Evolutionary conservation across 2,797 vertebrate species (phyloP), one percentile per base, ranked within the genome.

Genomic region (Stomatorhinus walkeri): DNA sequence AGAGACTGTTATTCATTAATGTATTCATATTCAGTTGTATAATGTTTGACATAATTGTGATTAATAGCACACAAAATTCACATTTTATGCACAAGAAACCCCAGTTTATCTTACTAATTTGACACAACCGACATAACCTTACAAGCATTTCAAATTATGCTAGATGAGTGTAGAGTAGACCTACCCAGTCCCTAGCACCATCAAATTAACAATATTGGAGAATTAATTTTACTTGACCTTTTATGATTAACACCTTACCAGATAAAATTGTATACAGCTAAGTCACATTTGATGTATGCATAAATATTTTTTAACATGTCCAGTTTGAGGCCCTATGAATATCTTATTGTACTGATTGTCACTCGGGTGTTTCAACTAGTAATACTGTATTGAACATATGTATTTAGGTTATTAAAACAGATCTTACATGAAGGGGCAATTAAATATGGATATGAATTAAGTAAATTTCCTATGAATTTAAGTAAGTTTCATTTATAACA

Each of bases 161-260:
- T 84, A 84, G 22, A 48, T 84, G 43, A 84, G 79, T 84, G 40
- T 84, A 84, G 7, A 84, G 40, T 51, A 48, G n/a, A 84, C 81
- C 46, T 84, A 43, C n/a, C 19, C 81, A 84, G 2, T 79, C 72
- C n/a, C 7, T 9, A 51, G 40, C 8, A 0, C 8, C 19, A 84
- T 84, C 46, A 48, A 84, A 46, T 46, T 14, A 51, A 24, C 48
- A 51, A 51, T 24, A 84, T 14, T 9, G 46, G 9, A 24, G 81
- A 84, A 48, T 84, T 22, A 24, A 51, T 24, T 48, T 8, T 5
- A 48, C 79, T 46, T n/a, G n/a, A 4, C 40, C 79, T 48, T 83
- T 81, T 43, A 48, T 48, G 64, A 36, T 36, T 72, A 72, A 72
- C 28, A 72, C 12, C 1, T 36, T 72, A 36, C 4, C 64, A 72